Evolutionary conservation across 1,140 invertebrate genomes (phyloP), one percentile per base, ranked within the genome.

Genomic region (Hyphantria cunea): DNA sequence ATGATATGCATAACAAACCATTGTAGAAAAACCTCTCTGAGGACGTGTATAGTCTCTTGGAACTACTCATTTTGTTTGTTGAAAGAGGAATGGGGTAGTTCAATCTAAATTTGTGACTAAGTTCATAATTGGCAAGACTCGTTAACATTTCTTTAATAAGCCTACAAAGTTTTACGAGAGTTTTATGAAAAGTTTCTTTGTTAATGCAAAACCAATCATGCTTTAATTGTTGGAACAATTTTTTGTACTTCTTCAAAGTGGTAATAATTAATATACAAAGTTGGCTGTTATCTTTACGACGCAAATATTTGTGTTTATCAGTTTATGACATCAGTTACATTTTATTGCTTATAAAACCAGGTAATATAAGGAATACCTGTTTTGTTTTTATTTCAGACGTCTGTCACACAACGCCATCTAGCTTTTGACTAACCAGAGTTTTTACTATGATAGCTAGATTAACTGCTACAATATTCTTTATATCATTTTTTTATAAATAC

Each of bases 1-100:
- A 69, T 69, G 71, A 63, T 72, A 66, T 65, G 56, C 56, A 69
- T 73, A 76, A 69, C 64, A 52, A 48, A 70, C 78, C 79, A 74
- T 17, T 49, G 14, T 66, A 54, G 11, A 13, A 13, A 52, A 77
- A 74, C 11, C 81, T 49, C 14, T 34, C 0, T 11, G 33, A 9
- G 9, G 49, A 39, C 44, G 10, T 17, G n/a, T 5, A 9, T 44
- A 41, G 9, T 15, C 14, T 8, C 11, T 6, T 0, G 1, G 2
- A 15, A 25, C 7, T 6, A n/a, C 12, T 12, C 6, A 50, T 7
- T 59, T 37, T 44, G 12, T 37, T 14, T 48, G 61, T 64, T 60
- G 49, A 45, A 15, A 61, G 53, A 47, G 13, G 53, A 37, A 45
- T 17, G 34, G 7, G 39, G 34, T 13, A 66, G 70, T 55, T 70